These are phyloP conservation scores for Aporophyla lueneburgensis DNA, from an alignment of 2,888 invertebrate genomes.

Conservation along the genomic window DNA sequence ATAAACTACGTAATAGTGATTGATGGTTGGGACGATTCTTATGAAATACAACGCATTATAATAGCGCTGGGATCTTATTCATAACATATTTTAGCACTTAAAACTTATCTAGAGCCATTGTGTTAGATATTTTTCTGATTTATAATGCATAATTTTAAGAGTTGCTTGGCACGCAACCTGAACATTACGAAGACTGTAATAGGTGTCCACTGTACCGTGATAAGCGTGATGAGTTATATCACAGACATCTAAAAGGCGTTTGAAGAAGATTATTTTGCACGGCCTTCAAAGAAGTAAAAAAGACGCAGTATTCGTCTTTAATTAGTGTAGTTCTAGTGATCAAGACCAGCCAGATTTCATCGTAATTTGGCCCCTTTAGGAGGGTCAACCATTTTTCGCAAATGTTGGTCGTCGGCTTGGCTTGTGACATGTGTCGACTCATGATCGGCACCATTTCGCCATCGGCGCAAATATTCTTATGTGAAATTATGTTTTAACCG, in stretches of 20 bases:
- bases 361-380: background rate
- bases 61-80: background rate
- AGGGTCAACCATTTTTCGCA: no score
- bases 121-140: slow-evolving; percentile 31
- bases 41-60: background rate
- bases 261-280: background rate
- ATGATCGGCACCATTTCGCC: no score
- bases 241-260: background rate
- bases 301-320: background rate
- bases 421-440: no score
- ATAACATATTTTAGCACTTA: slow-evolving; percentile 17
- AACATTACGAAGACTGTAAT: slow-evolving; percentile 33
- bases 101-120: slow-evolving; percentile 12
- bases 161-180: slow-evolving; percentile 39
- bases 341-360: background rate
- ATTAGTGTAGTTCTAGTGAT: background rate
- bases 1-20: background rate
- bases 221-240: slow-evolving; percentile 31
- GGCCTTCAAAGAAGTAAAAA: background rate
- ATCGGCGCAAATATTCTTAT: no score
- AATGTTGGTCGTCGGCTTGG: no score
- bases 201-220: background rate
- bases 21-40: background rate
- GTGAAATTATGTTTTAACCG: no score
- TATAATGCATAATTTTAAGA: slow-evolving; percentile 31